Percentiles rank a stretch among this genome's conserved stretches.
These are phyloP conservation scores for Laterallus jamaicensis DNA, from an alignment of 2,113 vertebrate species.

Conservation along the genomic window DNA sequence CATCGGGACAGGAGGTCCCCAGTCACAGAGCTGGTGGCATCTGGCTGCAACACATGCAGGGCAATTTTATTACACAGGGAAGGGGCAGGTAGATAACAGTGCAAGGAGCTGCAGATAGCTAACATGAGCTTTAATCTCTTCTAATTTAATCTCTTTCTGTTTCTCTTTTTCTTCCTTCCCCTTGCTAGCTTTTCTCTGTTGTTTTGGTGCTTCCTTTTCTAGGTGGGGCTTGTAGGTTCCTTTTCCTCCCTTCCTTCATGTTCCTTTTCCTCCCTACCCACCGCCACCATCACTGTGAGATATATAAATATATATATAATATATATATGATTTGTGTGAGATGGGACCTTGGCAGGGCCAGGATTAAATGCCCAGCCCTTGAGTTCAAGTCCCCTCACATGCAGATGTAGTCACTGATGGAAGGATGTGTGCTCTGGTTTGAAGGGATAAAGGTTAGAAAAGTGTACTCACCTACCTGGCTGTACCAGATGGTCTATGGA, in stretches of 20 bases:
- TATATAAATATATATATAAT: too few species aligned
- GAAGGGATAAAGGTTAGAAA: not conserved
- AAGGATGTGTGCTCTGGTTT: not conserved
- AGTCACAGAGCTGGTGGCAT: not conserved
- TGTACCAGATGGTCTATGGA: not conserved
- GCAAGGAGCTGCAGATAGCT: not conserved
- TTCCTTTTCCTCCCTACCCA: not conserved
- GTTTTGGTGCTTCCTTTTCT: too few species aligned
- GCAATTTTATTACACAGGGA: not conserved
- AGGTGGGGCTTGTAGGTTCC: too few species aligned
- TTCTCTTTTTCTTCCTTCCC: too few species aligned
- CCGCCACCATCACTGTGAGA: too few species aligned
- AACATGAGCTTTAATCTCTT: not conserved
- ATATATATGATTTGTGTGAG: not conserved
- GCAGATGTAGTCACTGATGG: not conserved
- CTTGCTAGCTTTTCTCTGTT: too few species aligned
- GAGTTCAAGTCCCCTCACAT: not conserved
- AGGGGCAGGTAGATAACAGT: not conserved
- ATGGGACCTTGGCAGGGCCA: not conserved
- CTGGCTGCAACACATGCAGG: rapidly evolving
- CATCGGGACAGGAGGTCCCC: not conserved
- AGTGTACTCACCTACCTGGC: not conserved
- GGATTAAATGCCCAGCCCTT: not conserved
- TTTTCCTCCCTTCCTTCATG: too few species aligned
- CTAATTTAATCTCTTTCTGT: too few species aligned